Conservation (phyloP, 2,797 vertebrate genomes). For the Macroramphosus scolopax region DNA sequence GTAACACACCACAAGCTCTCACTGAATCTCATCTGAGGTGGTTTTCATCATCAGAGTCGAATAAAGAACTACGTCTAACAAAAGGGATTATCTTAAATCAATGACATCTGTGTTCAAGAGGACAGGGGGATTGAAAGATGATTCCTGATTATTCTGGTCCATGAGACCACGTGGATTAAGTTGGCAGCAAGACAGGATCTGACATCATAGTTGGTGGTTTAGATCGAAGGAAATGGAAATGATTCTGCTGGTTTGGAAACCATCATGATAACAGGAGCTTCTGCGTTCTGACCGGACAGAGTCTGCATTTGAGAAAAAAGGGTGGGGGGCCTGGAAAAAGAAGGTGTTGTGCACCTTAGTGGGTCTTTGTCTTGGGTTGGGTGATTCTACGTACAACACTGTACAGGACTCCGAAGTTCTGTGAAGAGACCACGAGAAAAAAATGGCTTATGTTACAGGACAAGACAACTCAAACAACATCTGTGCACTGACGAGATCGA, state of each 20-base stretch:
- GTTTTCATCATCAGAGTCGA: not conserved
- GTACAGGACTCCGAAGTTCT: conserved; percentile 95
- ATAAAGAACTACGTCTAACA: conserved; percentile 7
- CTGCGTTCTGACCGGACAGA: conserved; percentile 48
- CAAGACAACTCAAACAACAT: too few relatives aligned
- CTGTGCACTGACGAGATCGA: too few relatives aligned
- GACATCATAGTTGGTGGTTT: conserved; percentile 67
- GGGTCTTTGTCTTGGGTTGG: conserved; percentile 87
- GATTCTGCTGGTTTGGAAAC: conserved; percentile 55
- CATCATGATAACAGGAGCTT: conserved; percentile 40
- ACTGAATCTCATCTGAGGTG: conserved; percentile 5
- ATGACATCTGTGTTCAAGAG: conserved; percentile 10
- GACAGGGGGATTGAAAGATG: conserved; percentile 46
- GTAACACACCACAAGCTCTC: conserved; percentile 14
- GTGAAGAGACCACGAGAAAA: conserved; percentile 26
- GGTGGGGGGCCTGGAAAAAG: not conserved
- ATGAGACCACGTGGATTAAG: conserved; percentile 33
- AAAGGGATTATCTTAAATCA: conserved; percentile 1
- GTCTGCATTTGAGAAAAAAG: conserved; percentile 28
- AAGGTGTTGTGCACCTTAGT: conserved; percentile 65
- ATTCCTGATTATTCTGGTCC: conserved; percentile 59
- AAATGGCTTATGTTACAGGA: not conserved
- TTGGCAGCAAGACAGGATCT: conserved; percentile 68
- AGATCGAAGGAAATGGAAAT: conserved; percentile 32
- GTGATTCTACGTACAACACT: conserved; percentile 86